Evolutionary conservation across 2,888 invertebrate species (phyloP).

Genomic region (Oscheius sp.): DNA sequence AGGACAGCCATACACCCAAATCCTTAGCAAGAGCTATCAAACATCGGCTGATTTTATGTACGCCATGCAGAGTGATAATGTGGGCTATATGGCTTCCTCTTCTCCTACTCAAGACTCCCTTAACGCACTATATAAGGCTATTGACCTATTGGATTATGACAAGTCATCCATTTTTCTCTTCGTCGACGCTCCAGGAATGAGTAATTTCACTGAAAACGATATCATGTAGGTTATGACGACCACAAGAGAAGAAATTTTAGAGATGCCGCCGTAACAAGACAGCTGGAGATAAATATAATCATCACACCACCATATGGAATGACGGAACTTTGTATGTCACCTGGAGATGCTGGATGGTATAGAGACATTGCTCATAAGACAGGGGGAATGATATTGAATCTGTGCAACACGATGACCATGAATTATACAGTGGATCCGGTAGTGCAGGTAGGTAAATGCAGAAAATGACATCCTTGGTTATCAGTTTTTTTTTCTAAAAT

Average conservation of each 20-base stretch:
- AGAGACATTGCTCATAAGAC: slow-evolving; percentile 35
- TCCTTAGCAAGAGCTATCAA: slow-evolving; percentile 27
- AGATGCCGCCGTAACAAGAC: slow-evolving; percentile 26
- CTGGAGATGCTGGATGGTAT: slow-evolving; percentile 29
- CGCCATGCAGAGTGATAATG: slow-evolving; percentile 30
- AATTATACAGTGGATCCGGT: slow-evolving; percentile 36
- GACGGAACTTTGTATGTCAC: slow-evolving; percentile 22
- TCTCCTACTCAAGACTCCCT: slow-evolving; percentile 36
- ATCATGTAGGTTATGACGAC: slow-evolving; percentile 35
- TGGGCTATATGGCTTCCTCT: slow-evolving; percentile 37
- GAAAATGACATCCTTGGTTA: background rate
- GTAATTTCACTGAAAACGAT: slow-evolving; percentile 23
- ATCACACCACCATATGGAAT: slow-evolving; percentile 42
- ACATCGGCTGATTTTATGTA: slow-evolving; percentile 34
- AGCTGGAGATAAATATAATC: slow-evolving; percentile 45
- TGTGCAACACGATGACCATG: slow-evolving; percentile 33
- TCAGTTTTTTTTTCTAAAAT: no score
- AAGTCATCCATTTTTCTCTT: slow-evolving; percentile 50
- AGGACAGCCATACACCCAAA: slow-evolving; percentile 16
- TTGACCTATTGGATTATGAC: slow-evolving; percentile 40
- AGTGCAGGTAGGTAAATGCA: slow-evolving; percentile 30
- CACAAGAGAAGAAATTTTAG: background rate
- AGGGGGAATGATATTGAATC: slow-evolving; percentile 46
- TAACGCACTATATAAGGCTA: slow-evolving; percentile 35
- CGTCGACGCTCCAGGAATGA: slow-evolving; percentile 33